These are phyloP conservation scores for Rhodeus uyekii DNA, from an alignment of 2,797 vertebrate species.

Conservation along the genomic window DNA sequence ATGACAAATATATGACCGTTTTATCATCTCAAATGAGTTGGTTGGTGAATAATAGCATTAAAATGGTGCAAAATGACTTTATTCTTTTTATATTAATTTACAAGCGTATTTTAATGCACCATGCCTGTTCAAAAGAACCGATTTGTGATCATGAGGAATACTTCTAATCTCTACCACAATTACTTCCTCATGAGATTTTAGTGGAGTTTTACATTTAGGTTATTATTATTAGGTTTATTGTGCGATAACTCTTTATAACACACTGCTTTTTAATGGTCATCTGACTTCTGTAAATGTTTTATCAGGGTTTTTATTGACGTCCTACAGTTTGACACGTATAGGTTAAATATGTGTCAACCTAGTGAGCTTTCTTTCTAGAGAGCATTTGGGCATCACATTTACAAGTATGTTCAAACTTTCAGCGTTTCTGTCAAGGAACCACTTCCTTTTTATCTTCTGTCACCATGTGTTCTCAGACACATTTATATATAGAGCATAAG, in stretches of 20 bases:
- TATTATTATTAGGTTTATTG: background rate
- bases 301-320: background rate
- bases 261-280: background rate
- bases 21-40: background rate
- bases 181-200: background rate
- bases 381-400: background rate
- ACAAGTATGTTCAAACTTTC: background rate
- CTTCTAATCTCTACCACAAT: background rate
- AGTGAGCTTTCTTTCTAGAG: background rate
- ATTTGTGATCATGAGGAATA: background rate
- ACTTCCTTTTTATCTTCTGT: constrained; percentile 53
- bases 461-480: constrained; percentile 59
- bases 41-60: background rate
- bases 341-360: background rate
- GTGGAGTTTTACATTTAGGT: background rate
- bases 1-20: background rate
- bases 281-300: background rate
- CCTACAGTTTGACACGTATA: background rate
- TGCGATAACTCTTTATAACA: background rate
- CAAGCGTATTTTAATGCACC: background rate
- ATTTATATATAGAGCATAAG: constrained; percentile 48
- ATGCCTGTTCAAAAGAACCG: background rate
- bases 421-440: constrained; percentile 29
- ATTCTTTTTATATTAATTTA: background rate
- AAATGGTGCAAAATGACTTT: background rate